Conservation (phyloP, 2,797 vertebrate genomes). For the Numenius phaeopus region DNA sequence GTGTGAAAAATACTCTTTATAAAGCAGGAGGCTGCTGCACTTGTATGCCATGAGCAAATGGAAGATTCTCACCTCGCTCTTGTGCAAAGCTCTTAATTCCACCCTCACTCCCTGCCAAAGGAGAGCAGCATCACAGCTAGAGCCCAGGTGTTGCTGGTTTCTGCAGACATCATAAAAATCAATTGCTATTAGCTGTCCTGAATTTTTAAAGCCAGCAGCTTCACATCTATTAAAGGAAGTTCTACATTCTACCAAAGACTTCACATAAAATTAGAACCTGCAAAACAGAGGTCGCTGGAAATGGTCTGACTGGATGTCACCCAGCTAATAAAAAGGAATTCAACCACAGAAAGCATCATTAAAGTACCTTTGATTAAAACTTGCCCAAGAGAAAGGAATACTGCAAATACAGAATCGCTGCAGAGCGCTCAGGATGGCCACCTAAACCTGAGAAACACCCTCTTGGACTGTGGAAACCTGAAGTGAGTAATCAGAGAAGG, state of each 20-base stretch:
- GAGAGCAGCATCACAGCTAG: neutral
- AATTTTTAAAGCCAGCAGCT: slow-evolving; percentile 35
- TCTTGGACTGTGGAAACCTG: neutral
- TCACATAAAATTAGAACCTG: slow-evolving; percentile 50
- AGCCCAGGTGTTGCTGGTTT: slow-evolving; percentile 24
- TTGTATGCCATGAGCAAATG: neutral
- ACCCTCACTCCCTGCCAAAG: neutral
- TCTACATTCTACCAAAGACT: slow-evolving; percentile 18
- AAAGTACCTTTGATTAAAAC: neutral
- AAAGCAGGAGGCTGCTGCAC: neutral
- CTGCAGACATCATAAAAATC: slow-evolving; percentile 40
- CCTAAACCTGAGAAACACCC: neutral
- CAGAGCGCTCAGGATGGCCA: neutral
- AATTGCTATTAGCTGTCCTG: slow-evolving; percentile 16
- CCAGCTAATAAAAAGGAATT: neutral
- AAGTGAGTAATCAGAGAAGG: neutral
- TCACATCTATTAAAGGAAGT: slow-evolving; percentile 24
- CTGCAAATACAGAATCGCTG: neutral
- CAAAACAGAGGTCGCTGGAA: slow-evolving; percentile 29
- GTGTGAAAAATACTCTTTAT: neutral
- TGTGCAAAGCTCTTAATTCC: slow-evolving; percentile 10
- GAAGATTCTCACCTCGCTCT: neutral
- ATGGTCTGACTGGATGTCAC: slow-evolving; percentile 12
- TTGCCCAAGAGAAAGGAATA: neutral
- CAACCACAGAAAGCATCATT: neutral